phyloP scores from a whole-genome alignment of 2,113 vertebrate species.

The Semnornis frantzii region DNA sequence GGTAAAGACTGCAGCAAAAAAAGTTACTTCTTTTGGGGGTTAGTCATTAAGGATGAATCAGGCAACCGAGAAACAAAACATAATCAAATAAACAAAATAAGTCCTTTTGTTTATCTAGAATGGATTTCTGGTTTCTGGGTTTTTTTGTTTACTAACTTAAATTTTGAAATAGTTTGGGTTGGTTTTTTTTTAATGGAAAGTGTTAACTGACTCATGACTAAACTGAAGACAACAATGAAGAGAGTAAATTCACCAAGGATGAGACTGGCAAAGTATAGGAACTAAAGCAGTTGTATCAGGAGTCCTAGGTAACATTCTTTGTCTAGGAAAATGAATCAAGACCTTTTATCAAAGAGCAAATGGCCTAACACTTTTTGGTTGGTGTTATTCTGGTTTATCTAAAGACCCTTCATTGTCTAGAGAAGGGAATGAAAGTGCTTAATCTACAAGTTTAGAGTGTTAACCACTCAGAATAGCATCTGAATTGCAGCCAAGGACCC shows the following conservation, averaged over 20 bases:
- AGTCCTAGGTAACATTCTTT: not conserved
- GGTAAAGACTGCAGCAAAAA: not conserved
- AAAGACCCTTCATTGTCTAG: not conserved
- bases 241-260: not conserved
- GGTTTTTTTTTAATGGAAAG: not conserved
- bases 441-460: not conserved
- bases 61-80: not conserved
- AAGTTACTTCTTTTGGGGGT: not conserved
- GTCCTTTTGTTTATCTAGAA: not conserved
- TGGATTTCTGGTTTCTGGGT: no score
- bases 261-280: not conserved
- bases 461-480: not conserved
- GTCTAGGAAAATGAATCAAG: not conserved
- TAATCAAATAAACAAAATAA: not conserved
- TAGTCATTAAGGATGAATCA: not conserved
- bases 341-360: accelerated
- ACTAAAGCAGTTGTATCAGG: not conserved
- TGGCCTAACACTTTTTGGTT: not conserved
- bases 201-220: not conserved
- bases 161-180: not conserved
- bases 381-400: not conserved
- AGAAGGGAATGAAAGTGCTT: not conserved
- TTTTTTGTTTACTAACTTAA: not conserved
- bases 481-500: not conserved
- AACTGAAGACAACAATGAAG: not conserved